phyloP scores from a whole-genome alignment of 2,797 vertebrate genomes.

The Anomalospiza imberbis region DNA sequence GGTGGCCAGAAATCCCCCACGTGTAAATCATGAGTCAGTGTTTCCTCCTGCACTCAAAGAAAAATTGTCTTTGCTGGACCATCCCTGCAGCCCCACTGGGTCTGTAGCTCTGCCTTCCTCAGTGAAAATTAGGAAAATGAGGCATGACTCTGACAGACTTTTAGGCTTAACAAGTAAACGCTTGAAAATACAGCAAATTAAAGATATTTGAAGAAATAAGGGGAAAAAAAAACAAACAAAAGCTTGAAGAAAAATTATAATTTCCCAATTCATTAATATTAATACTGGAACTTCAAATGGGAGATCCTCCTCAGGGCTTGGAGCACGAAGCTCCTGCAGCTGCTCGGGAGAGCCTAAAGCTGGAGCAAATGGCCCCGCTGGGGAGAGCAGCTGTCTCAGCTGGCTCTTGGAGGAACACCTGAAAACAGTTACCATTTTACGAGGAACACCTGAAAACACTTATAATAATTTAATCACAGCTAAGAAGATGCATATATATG shows the following conservation, averaged over 20 bases:
- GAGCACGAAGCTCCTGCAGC: background rate
- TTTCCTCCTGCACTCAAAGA: background rate
- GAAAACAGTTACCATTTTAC: accelerated
- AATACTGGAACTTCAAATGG: background rate
- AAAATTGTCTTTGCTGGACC: background rate
- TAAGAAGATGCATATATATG: accelerated
- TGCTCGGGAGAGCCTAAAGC: background rate
- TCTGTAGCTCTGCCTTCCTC: background rate
- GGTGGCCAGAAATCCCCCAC: background rate
- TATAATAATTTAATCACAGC: accelerated
- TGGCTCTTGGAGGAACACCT: background rate
- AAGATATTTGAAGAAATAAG: background rate
- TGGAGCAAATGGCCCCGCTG: background rate
- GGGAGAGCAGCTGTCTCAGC: accelerated
- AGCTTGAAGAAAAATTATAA: background rate
- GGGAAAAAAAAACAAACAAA: background rate
- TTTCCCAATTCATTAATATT: background rate
- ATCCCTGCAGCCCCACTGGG: background rate
- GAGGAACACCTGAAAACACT: background rate
- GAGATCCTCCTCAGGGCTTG: background rate
- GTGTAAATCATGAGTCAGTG: background rate
- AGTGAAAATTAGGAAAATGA: background rate
- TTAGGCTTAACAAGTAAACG: background rate
- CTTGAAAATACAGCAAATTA: background rate
- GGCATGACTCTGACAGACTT: background rate